Base-by-base conservation (phyloP, 92 coral and sea anemone genomes). In the Siderastrea siderea region DNA sequence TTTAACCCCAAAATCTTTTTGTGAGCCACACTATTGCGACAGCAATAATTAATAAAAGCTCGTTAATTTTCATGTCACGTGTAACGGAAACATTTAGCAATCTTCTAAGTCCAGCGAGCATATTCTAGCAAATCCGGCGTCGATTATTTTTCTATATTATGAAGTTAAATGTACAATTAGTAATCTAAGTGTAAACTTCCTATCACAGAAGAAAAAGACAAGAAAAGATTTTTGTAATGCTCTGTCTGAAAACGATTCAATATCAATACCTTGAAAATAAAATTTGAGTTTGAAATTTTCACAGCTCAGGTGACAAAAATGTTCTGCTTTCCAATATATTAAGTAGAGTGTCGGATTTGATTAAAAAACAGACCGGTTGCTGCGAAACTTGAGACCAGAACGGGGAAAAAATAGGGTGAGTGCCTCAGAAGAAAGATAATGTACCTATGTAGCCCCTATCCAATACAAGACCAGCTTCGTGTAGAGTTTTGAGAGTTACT, bases 31-130 rank as follows among this genome's bases (percentile, higher is more conserved):
- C 47, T 58, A 57, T 68, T 8, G 55, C 44, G 49, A 44, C 5
- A 6, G 15, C 64, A 55, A 68, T 47, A 54, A 48, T 54, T 68
- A 47, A 69, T 44, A 69, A 47, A 71, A 70, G 57, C 86, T 69
- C 85, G 85, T 67, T 81, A 67, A 81, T 81, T 66, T 80, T 67
- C 85, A 7, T 68, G 43, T 68, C 67, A 57, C 67, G 77, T 53
- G 69, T 13, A 26, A 48, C 61, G 49, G 48, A 47, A 78, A 44
- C 38, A 50, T 14, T 52, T 44, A 3, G 19, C 16, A 9, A 67
- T 44, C 47, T 53, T 19, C 26, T 50, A 5, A 26, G 14, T 66
- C 49, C 26, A 44, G 5, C 55, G 2, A 45, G 55, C 72, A 49
- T 19, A 79, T 47, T 59, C 59, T 26, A 12, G 15, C 54, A 46